Base-by-base conservation (phyloP, 1,140 invertebrate species). In the Drosophila sp. region DNA sequence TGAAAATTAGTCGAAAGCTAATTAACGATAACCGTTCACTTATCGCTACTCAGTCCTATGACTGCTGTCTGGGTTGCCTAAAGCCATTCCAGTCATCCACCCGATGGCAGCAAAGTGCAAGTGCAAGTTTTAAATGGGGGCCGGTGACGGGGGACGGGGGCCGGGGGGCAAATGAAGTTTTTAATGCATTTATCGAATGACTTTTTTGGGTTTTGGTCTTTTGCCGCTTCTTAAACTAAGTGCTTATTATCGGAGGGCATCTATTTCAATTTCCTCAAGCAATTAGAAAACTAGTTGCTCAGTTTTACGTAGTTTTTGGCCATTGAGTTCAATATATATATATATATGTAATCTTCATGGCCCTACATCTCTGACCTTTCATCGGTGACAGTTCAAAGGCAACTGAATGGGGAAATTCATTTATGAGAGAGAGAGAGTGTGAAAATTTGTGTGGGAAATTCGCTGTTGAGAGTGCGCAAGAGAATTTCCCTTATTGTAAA, bases 101-200 rank as follows among this genome's bases (percentile, higher is more conserved):
- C 44, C 44, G 44, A 27, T 27, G 23, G 29, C 35, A 10, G 23
- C 35, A 73, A 71, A 69, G 78, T 74, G 77, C 60, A 74, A 63
- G 41, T 29, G 6, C 54, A 79, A 86, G 68, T 86, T 87, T 76
- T 66, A 17, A 17, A 17, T 17, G 17, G 17, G 17, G 17, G 17
- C 60, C 55, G 8, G 8, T 0, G 2, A 30, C 4, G 2, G 8
- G 35, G 10, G 35, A 3, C 1, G 10, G 47, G 56, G 44, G 65
- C 54, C 66, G 33, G 54, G 57, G 57, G 10, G 35, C 35, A 75
- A 85, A 85, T 41, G 23, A 65, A 89, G 41, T 89, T 86, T 60
- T 89, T 89, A 89, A 89, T 87, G 83, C 83, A 80, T 89, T 86
- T 87, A 87, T 89, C 83, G 80, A 89, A 75, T 87, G 76, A 77